Base-by-base conservation (phyloP, 2,888 invertebrate genomes). In the Azorinus chamasolen region DNA sequence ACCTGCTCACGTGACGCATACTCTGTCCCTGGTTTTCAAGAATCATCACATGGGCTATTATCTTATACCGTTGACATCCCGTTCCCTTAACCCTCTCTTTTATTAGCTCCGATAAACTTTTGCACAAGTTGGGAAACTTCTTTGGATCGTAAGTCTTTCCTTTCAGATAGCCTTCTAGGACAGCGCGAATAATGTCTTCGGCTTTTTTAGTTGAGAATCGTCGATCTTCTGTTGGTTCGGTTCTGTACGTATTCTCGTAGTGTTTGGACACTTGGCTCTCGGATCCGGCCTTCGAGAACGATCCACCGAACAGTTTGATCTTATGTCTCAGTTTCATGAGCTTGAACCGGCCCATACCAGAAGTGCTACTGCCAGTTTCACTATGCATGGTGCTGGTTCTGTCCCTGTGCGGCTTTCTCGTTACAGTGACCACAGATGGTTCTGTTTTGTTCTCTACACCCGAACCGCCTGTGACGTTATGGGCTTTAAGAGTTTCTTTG, bases 71-170 rank as follows among this genome's bases (percentile, higher is more conserved):
- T 54, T 81, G 77, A 32, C 85, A 63, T 22, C 87, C 89, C 4
- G 84, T 78, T 6, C 68, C 57, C 68, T 88, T 89, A 6, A 88
- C 82, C 6, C 89, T 46, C 41, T 89, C 89, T 57, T 88, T 86
- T 25, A 89, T 86, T 24, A 88, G 74, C 45, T 89, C 89, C 8
- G 88, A 79, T 74, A 89, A 58, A 43, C 84, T 85, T 81, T 86
- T 87, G 63, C 83, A 85, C 45, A 89, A 69, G 12, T 73, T 74
- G 8, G 88, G 86, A 63, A 87, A 88, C 27, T 81, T 85, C 54
- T 83, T 86, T 3, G 86, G 65, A 62, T 89, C 87, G 73, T 89
- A 89, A 2, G 59, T 46, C 63, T 84, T 84, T 2, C 83, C 87
- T 59, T 83, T 84, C 14, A 89, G 74, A 69, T 88, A 88, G 12